phyloP scores from a whole-genome alignment of 2,888 invertebrate species.

The Drosophila basisetae region DNA sequence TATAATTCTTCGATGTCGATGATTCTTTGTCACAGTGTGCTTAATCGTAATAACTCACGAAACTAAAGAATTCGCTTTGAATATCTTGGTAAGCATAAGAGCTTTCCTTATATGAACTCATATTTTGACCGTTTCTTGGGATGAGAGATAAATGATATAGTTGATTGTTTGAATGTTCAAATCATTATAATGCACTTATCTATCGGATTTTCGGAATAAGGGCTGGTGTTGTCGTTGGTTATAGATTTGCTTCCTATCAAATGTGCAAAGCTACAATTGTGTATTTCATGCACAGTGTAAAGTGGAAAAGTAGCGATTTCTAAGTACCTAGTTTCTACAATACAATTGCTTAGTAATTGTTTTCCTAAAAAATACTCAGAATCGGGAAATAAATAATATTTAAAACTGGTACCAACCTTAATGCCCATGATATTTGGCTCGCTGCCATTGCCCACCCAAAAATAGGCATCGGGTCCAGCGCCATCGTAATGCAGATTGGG shows the following conservation, averaged over 20 bases:
- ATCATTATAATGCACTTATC: too few relatives aligned
- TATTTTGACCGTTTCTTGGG: too few relatives aligned
- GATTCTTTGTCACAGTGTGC: too few relatives aligned
- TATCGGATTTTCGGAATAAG: too few relatives aligned
- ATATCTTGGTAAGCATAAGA: neutral
- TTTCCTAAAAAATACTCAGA: neutral
- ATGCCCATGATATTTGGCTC: slow-evolving; percentile 93
- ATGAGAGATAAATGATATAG: too few relatives aligned
- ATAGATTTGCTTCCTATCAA: too few relatives aligned
- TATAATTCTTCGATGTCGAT: too few relatives aligned
- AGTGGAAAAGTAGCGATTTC: neutral
- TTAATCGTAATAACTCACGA: neutral
- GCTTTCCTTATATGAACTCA: neutral
- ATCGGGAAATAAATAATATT: neutral
- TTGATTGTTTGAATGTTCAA: neutral
- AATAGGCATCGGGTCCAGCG: slow-evolving; percentile 96
- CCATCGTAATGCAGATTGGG: slow-evolving; percentile 97
- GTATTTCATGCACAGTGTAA: neutral
- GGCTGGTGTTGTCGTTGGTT: too few relatives aligned
- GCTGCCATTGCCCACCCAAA: slow-evolving; percentile 96
- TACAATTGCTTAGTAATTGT: neutral
- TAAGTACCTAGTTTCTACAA: neutral
- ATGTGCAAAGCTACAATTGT: too few relatives aligned
- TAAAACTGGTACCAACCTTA: slow-evolving; percentile 87
- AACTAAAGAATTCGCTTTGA: neutral